Evolutionary conservation across 1,140 invertebrate genomes (phyloP).

Genomic region (Octopus bimaculoides): DNA sequence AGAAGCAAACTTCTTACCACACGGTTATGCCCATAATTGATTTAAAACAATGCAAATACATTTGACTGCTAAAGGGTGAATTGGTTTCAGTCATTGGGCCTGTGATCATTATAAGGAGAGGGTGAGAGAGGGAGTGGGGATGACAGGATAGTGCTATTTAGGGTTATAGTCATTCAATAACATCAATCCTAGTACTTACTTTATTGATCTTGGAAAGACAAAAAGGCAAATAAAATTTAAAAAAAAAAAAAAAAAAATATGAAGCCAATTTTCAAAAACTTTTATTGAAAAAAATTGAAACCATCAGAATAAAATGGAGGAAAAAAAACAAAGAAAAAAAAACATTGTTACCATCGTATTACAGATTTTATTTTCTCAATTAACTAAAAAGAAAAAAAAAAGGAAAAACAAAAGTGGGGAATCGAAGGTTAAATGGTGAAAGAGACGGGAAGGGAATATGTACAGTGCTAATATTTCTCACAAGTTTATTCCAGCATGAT

Average conservation of each 20-base stretch:
- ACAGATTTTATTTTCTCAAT: not conserved
- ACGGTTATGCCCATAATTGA: too few species aligned
- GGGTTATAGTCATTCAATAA: too few species aligned
- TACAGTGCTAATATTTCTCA: conserved; percentile 3
- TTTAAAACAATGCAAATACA: too few species aligned
- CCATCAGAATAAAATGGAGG: not conserved
- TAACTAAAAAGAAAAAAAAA: not conserved
- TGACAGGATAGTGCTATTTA: too few species aligned
- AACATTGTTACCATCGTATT: not conserved
- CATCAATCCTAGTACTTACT: too few species aligned
- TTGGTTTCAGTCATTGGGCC: too few species aligned
- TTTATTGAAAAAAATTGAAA: not conserved
- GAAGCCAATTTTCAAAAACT: not conserved
- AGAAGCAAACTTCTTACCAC: too few species aligned
- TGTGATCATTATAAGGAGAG: too few species aligned
- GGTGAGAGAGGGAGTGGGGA: too few species aligned
- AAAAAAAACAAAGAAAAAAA: not conserved
- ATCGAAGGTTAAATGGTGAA: not conserved
- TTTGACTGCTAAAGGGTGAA: too few species aligned
- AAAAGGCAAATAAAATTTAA: too few species aligned
- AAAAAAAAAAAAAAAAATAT: not conserved
- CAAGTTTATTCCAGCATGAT: not conserved
- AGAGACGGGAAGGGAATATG: not conserved
- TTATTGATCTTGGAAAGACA: too few species aligned
- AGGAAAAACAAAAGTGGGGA: not conserved